Evolutionary conservation across 2,797 vertebrate genomes (phyloP).

Genomic region (Merluccius polli): DNA sequence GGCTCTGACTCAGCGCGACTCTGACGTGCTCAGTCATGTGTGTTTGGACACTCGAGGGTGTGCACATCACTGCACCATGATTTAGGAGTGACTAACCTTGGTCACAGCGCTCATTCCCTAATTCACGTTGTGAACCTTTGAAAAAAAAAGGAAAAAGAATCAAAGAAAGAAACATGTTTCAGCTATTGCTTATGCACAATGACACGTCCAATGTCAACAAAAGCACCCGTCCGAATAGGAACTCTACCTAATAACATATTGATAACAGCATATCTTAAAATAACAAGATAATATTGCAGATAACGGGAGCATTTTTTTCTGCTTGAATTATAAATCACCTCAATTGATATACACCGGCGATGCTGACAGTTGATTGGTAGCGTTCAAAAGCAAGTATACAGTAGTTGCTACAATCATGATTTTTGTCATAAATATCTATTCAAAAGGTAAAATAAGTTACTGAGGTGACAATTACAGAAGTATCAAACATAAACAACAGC

Average conservation of each 20-base stretch:
- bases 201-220: neutral
- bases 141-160: neutral
- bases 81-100: neutral
- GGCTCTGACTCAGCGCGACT: neutral
- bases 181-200: neutral
- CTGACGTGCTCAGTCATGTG: constrained; percentile 49
- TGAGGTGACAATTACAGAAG: constrained; percentile 60
- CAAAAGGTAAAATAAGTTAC: constrained; percentile 69
- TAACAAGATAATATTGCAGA: neutral
- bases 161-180: neutral
- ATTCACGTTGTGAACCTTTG: neutral
- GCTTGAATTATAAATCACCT: constrained; percentile 9
- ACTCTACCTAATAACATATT: neutral
- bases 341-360: constrained; percentile 30
- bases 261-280: neutral
- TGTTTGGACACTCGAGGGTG: constrained; percentile 49
- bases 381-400: constrained; percentile 37
- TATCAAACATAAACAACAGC: constrained; percentile 65
- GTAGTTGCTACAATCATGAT: constrained; percentile 67
- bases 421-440: constrained; percentile 55
- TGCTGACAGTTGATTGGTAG: constrained; percentile 21
- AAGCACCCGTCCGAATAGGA: neutral
- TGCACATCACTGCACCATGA: constrained; percentile 20
- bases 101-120: neutral
- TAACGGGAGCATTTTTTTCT: neutral